A percentile compares a stretch with the other conserved stretches of the same genome.
phyloP scores from a whole-genome alignment of 2,797 vertebrate species.

The Hylomyscus alleni region DNA sequence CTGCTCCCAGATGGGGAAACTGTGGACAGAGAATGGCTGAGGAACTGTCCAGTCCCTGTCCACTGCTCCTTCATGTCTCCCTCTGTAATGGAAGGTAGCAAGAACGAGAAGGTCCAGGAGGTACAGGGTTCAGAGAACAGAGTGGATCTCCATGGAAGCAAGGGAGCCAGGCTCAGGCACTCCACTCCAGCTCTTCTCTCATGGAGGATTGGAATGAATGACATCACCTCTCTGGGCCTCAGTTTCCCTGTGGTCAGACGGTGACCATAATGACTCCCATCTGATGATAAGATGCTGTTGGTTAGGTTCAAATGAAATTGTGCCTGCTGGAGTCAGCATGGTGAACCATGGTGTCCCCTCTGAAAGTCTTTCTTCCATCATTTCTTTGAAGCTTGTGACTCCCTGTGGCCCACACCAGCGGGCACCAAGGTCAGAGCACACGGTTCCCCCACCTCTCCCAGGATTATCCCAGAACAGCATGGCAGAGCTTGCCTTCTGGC shows the following conservation, averaged over 20 bases:
- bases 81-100: background rate
- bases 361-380: constrained; percentile 6
- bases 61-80: background rate
- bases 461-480: constrained; percentile 43
- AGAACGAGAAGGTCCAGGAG: background rate
- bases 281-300: background rate
- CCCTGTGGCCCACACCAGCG: background rate
- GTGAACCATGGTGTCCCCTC: background rate
- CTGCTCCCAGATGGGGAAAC: background rate
- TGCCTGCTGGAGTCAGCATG: fast-evolving
- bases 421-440: background rate
- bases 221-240: background rate
- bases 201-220: background rate
- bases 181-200: background rate
- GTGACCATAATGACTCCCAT: background rate
- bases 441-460: background rate
- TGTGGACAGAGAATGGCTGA: background rate
- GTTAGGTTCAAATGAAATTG: background rate
- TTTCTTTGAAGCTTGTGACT: constrained; percentile 65
- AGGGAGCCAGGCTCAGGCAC: background rate
- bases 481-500: constrained; percentile 58
- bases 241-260: background rate
- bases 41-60: background rate
- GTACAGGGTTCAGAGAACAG: background rate
- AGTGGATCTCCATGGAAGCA: background rate